Evolutionary conservation across 1,140 invertebrate species (phyloP).

Genomic region (Penaeus indicus): DNA sequence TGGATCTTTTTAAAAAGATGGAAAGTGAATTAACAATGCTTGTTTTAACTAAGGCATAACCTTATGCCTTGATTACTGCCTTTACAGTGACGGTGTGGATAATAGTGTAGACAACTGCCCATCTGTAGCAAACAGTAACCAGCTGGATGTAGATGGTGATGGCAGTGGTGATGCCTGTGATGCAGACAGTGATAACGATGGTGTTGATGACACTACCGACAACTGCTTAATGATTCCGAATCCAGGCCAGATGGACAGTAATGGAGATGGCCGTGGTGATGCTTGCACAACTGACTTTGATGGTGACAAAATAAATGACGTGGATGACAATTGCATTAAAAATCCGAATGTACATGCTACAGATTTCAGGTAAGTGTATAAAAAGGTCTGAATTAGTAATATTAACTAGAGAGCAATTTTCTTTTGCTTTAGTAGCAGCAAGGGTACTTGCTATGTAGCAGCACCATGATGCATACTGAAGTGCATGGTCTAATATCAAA

Average conservation of each 20-base stretch:
- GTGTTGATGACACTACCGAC: conserved; percentile 83
- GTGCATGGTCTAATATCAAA: too few relatives aligned
- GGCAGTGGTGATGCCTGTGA: conserved; percentile 83
- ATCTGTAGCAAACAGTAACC: conserved; percentile 83
- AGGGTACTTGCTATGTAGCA: too few relatives aligned
- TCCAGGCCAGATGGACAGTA: not conserved
- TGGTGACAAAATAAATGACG: not conserved
- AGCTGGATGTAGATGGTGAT: conserved; percentile 81
- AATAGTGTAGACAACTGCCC: conserved; percentile 66
- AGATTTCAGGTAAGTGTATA: conserved; percentile 80
- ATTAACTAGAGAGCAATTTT: too few relatives aligned
- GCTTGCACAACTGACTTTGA: not conserved
- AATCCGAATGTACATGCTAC: conserved; percentile 92
- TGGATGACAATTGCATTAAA: conserved; percentile 72
- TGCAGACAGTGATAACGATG: conserved; percentile 88
- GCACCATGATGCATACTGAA: too few relatives aligned
- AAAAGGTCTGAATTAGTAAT: too few relatives aligned
- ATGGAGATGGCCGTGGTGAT: conserved; percentile 12
- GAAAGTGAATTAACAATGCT: too few relatives aligned
- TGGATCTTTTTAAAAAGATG: too few relatives aligned
- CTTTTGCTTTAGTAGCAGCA: too few relatives aligned
- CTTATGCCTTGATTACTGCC: too few relatives aligned
- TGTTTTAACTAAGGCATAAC: too few relatives aligned
- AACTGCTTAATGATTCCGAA: conserved; percentile 81
- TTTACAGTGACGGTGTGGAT: too few relatives aligned